These are phyloP conservation scores for Patella depressa DNA, from an alignment of 2,888 invertebrate species.

Conservation along the genomic window DNA sequence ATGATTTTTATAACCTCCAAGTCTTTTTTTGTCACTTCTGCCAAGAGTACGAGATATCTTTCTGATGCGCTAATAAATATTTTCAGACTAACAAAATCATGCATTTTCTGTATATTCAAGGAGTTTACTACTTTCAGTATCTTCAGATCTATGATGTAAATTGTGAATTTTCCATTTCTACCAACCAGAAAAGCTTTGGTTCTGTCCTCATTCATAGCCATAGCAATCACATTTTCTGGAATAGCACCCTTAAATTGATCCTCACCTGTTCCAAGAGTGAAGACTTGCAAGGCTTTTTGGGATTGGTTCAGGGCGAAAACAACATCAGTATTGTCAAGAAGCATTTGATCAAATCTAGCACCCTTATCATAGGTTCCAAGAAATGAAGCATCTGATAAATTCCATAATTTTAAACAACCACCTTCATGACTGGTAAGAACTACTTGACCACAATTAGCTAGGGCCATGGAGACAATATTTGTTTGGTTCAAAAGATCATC, in stretches of 20 bases:
- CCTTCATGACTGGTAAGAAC: slow-evolving; percentile 1
- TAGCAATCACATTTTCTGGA: slow-evolving; percentile 41
- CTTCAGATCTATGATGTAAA: slow-evolving; percentile 45
- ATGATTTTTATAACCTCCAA: slow-evolving; percentile 47
- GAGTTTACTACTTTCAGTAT: slow-evolving; percentile 39
- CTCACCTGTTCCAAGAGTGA: slow-evolving; percentile 35
- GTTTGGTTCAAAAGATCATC: background rate
- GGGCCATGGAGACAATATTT: background rate
- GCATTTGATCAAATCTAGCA: background rate
- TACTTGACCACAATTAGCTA: slow-evolving; percentile 3
- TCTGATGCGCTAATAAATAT: slow-evolving; percentile 45
- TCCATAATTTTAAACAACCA: slow-evolving; percentile 8
- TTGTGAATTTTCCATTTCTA: slow-evolving; percentile 36
- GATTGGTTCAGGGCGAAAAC: slow-evolving; percentile 31
- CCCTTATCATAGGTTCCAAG: background rate
- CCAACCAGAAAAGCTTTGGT: slow-evolving; percentile 37
- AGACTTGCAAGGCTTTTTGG: slow-evolving; percentile 34
- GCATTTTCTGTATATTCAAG: slow-evolving; percentile 43
- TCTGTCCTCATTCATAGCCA: slow-evolving; percentile 38
- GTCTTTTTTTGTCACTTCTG: slow-evolving; percentile 48
- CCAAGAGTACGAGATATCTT: slow-evolving; percentile 47
- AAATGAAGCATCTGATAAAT: background rate
- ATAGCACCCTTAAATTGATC: slow-evolving; percentile 30
- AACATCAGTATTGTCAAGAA: slow-evolving; percentile 6
- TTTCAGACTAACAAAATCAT: slow-evolving; percentile 42